Conservation (phyloP, 2,888 invertebrate species). For the Pristionchus mayeri region DNA sequence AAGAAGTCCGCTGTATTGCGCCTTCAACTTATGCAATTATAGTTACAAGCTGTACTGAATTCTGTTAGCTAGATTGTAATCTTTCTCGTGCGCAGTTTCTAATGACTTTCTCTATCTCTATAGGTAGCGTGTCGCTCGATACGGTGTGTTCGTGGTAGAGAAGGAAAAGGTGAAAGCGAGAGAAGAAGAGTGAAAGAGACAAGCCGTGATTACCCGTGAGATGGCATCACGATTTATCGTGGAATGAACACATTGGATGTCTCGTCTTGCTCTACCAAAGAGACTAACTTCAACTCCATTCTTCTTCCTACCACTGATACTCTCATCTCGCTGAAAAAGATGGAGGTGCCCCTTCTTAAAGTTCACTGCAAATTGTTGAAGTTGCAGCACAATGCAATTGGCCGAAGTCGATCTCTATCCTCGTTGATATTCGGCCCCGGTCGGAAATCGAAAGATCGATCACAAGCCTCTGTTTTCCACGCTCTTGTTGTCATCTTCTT, state of each 20-base stretch:
- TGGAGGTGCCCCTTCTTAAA: background rate
- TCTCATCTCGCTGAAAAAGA: constrained; percentile 22
- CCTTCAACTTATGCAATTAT: too few species aligned
- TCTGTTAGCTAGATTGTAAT: constrained; percentile 12
- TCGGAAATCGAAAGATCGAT: constrained; percentile 56
- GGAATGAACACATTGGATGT: constrained; percentile 42
- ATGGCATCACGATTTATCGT: constrained; percentile 33
- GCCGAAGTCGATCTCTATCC: constrained; percentile 61
- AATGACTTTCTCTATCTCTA: constrained; percentile 36
- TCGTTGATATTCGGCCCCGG: constrained; percentile 61
- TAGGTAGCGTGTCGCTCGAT: constrained; percentile 34
- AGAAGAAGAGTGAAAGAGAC: constrained; percentile 25
- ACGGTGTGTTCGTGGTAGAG: constrained; percentile 40
- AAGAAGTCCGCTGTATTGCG: too few species aligned
- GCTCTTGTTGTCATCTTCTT: constrained; percentile 98
- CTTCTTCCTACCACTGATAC: constrained; percentile 28
- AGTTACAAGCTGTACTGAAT: too few species aligned
- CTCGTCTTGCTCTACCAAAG: constrained; percentile 15
- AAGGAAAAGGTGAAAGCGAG: constrained; percentile 22
- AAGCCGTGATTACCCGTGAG: constrained; percentile 28
- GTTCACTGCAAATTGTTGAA: background rate
- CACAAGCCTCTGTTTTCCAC: constrained; percentile 92
- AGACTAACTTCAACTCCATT: background rate
- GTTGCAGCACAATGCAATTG: constrained; percentile 60
- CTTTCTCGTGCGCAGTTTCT: constrained; percentile 18